phyloP scores from a whole-genome alignment of 2,113 vertebrate species.

The Callaeas wilsoni region DNA sequence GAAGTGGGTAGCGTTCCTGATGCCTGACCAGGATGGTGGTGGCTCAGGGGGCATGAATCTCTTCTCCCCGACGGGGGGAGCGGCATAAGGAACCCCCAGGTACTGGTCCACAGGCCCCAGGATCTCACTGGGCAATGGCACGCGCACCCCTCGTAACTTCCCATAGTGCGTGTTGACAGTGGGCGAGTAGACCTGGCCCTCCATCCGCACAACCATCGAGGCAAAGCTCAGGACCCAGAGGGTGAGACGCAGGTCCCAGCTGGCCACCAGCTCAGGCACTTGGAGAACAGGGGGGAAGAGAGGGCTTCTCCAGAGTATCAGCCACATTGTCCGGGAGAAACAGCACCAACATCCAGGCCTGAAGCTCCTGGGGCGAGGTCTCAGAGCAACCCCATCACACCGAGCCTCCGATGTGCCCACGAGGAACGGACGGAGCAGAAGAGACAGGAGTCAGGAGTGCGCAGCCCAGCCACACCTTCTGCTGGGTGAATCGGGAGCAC shows the following conservation, averaged over 20 bases:
- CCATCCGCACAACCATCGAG: slow-evolving; percentile 70
- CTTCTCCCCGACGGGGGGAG: slow-evolving; percentile 89
- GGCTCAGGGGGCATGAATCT: slow-evolving; percentile 96
- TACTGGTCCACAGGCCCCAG: slow-evolving; percentile 94
- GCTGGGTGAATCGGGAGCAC: not conserved
- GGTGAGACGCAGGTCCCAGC: slow-evolving; percentile 71
- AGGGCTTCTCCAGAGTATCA: slow-evolving; percentile 57
- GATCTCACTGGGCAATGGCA: slow-evolving; percentile 94
- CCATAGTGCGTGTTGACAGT: slow-evolving; percentile 98
- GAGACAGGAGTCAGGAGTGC: not conserved
- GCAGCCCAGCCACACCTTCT: not conserved
- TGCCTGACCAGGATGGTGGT: slow-evolving; percentile 93
- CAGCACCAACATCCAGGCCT: slow-evolving; percentile 70
- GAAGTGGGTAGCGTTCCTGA: slow-evolving; percentile 97
- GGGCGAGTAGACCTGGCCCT: slow-evolving; percentile 88
- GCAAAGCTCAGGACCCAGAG: slow-evolving; percentile 88
- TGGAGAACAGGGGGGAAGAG: slow-evolving; percentile 68
- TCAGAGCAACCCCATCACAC: slow-evolving; percentile 30
- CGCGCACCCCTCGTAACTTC: slow-evolving; percentile 90
- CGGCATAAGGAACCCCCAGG: slow-evolving; percentile 84
- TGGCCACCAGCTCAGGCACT: slow-evolving; percentile 72
- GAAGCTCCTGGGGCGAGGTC: slow-evolving; percentile 65
- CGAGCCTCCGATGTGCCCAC: not conserved
- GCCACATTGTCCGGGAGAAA: slow-evolving; percentile 76
- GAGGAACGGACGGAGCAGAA: not conserved